Conservation (phyloP, 1,140 invertebrate species). For the Drosophila chauvacae region DNA sequence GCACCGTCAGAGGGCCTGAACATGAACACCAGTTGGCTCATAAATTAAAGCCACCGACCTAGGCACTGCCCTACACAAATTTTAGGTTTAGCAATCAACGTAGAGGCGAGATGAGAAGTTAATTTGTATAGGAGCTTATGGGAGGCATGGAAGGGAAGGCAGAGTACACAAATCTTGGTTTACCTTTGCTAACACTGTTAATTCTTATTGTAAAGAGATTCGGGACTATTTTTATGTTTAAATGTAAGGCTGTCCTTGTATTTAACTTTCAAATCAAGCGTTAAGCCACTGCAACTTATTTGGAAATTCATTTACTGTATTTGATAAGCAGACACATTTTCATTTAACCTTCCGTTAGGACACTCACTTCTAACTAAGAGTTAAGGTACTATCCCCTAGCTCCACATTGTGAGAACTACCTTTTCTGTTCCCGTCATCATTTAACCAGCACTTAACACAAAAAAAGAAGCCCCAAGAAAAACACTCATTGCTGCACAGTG, state of each 20-base stretch:
- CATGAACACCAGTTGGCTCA: constrained; percentile 54
- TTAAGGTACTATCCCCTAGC: background rate
- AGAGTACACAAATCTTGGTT: background rate
- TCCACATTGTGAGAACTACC: background rate
- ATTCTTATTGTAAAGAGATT: background rate
- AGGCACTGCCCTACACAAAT: constrained; percentile 40
- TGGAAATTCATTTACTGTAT: background rate
- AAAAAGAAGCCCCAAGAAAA: background rate
- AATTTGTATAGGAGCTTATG: background rate
- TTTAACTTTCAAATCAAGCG: background rate
- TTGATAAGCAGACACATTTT: background rate
- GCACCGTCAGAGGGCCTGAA: constrained; percentile 37
- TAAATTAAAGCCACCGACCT: constrained; percentile 36
- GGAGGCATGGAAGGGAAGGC: background rate
- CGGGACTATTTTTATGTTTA: too few species aligned
- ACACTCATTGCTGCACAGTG: constrained; percentile 24
- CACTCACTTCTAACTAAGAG: background rate
- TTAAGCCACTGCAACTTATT: background rate
- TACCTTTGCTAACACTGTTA: background rate
- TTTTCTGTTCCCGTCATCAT: background rate
- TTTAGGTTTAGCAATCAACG: constrained; percentile 13
- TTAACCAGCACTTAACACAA: background rate
- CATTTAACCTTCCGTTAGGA: background rate
- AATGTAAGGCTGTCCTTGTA: too few species aligned
- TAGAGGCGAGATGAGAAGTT: constrained; percentile 1